Evolutionary conservation across 2,888 invertebrate species (phyloP).

Genomic region (Orthosia gothica): DNA sequence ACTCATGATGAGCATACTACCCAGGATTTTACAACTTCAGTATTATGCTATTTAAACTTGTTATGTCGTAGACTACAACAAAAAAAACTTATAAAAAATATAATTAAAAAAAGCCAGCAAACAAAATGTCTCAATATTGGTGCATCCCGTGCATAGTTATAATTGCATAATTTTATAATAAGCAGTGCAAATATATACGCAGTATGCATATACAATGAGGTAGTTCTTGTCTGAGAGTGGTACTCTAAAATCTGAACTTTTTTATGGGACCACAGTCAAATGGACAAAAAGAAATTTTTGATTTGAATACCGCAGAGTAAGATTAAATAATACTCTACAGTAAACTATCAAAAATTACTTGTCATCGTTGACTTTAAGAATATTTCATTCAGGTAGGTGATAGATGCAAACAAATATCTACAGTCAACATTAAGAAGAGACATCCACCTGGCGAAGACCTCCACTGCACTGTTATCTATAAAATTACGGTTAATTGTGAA

Average conservation of each 20-base stretch:
- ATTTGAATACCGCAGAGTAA: conserved; percentile 17
- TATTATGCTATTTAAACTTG: conserved; percentile 56
- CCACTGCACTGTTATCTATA: conserved; percentile 80
- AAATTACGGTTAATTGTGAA: conserved; percentile 72
- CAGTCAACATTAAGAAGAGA: conserved; percentile 57
- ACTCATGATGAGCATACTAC: background rate
- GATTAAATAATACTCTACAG: background rate
- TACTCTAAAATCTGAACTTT: conserved; percentile 31
- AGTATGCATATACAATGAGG: conserved; percentile 73
- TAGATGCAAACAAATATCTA: conserved; percentile 40
- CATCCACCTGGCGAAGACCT: conserved; percentile 71
- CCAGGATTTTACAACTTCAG: background rate
- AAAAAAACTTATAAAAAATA: conserved; percentile 64
- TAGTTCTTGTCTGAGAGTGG: conserved; percentile 51
- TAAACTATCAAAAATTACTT: conserved; percentile 47
- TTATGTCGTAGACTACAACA: conserved; percentile 37
- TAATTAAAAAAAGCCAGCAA: conserved; percentile 86
- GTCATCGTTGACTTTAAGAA: conserved; percentile 19
- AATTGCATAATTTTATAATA: conserved; percentile 84
- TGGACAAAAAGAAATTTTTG: conserved; percentile 40
- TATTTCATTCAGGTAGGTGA: conserved; percentile 30
- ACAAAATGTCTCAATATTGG: conserved; percentile 81
- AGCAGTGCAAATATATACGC: conserved; percentile 89
- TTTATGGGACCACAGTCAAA: conserved; percentile 14
- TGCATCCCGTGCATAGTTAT: conserved; percentile 86